A percentile compares a stretch with the other conserved stretches of the same genome.
phyloP scores from a whole-genome alignment of 2,113 vertebrate species.

The Diadophis punctatus region DNA sequence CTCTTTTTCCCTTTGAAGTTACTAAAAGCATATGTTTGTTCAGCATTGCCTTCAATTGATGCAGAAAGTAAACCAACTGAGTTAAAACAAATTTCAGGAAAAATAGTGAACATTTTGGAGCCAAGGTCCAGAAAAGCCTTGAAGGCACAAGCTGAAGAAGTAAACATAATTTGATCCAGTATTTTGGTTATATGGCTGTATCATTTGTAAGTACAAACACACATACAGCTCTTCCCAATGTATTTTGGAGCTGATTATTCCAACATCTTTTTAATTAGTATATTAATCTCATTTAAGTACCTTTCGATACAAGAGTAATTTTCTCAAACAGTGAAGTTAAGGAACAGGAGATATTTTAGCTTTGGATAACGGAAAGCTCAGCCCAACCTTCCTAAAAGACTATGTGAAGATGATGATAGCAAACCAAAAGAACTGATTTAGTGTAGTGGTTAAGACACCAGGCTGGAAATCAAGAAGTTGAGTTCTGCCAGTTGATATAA shows the following conservation, averaged over 20 bases:
- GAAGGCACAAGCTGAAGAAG: background rate
- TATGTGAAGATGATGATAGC: background rate
- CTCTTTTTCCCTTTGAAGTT: background rate
- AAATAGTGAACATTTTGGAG: background rate
- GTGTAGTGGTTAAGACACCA: background rate
- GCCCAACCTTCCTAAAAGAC: background rate
- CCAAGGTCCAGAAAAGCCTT: background rate
- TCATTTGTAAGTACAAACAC: background rate
- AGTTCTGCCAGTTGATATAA: background rate
- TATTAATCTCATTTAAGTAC: background rate
- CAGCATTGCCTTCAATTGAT: background rate
- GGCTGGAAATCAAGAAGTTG: background rate
- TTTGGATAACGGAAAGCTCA: background rate
- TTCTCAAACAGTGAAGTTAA: background rate
- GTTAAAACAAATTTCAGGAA: background rate
- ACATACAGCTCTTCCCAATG: background rate
- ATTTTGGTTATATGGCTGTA: background rate
- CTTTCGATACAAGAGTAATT: background rate
- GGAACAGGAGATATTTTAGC: background rate
- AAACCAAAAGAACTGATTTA: background rate
- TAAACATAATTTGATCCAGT: background rate
- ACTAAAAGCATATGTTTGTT: background rate
- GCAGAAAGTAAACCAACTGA: background rate
- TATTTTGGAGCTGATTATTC: background rate
- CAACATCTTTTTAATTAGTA: background rate